These are phyloP conservation scores for Verasper variegatus DNA, from an alignment of 2,113 vertebrate genomes.

Conservation along the genomic window DNA sequence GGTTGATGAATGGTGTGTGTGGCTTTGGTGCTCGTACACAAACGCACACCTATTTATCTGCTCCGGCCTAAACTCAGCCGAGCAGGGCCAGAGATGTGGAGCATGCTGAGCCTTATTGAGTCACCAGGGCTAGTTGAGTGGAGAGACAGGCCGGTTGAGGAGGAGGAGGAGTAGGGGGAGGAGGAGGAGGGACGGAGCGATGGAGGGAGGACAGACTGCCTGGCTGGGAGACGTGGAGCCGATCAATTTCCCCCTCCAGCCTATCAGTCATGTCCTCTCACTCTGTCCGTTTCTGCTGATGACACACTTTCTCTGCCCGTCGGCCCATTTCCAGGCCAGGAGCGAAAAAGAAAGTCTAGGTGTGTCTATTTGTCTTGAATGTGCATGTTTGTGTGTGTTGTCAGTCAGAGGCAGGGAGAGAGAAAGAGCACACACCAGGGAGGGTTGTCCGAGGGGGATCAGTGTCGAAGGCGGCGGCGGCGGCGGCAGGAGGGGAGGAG, in stretches of 20 bases:
- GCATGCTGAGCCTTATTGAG: conserved; percentile 87
- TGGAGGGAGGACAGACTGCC: conserved; percentile 61
- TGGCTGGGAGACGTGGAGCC: conserved; percentile 70
- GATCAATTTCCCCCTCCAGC: conserved; percentile 80
- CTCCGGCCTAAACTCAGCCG: conserved; percentile 91
- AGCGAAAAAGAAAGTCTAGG: conserved; percentile 41
- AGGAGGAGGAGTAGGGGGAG: not conserved
- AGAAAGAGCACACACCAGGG: conserved; percentile 44
- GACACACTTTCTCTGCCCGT: conserved; percentile 80
- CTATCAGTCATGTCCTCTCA: conserved; percentile 81
- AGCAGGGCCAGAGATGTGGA: conserved; percentile 88
- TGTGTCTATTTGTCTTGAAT: conserved; percentile 49
- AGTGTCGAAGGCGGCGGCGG: not conserved
- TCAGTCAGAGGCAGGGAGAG: conserved; percentile 42
- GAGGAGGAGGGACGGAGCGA: conserved; percentile 43
- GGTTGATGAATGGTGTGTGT: conserved; percentile 99
- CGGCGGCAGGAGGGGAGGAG: not conserved
- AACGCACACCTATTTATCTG: conserved; percentile 92
- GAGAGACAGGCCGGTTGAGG: conserved; percentile 51
- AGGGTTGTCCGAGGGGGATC: conserved; percentile 46
- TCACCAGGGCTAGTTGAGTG: conserved; percentile 83
- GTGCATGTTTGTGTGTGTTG: conserved; percentile 47
- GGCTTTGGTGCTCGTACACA: conserved; percentile 81
- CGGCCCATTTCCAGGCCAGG: conserved; percentile 77
- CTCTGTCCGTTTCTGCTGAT: conserved; percentile 81